phyloP scores from a whole-genome alignment of 2,113 vertebrate species.

The Poeciliopsis prolifica region DNA sequence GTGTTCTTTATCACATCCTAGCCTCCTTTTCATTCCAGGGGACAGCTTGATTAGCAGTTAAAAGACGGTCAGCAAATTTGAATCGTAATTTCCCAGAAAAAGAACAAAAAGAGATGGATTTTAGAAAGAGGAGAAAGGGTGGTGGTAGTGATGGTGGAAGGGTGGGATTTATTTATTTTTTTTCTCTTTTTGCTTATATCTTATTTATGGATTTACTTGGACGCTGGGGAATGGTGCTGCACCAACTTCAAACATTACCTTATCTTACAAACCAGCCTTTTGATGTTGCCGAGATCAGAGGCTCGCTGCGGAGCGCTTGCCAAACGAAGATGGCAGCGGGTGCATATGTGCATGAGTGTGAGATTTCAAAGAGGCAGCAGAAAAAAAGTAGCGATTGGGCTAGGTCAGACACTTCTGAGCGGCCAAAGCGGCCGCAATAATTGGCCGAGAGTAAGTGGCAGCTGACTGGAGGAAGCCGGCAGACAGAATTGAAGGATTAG shows the following conservation, averaged over 20 bases:
- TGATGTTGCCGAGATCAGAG: constrained; percentile 94
- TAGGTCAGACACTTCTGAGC: constrained; percentile 89
- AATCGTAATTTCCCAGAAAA: constrained; percentile 78
- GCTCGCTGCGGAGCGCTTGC: constrained; percentile 86
- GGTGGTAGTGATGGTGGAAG: constrained; percentile 46
- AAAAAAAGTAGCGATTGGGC: constrained; percentile 88
- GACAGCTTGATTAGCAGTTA: constrained; percentile 57
- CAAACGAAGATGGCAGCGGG: constrained; percentile 88
- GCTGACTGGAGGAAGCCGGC: constrained; percentile 83
- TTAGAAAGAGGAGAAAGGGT: constrained; percentile 51
- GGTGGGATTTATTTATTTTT: constrained; percentile 53
- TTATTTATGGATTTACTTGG: constrained; percentile 95
- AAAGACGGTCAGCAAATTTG: constrained; percentile 75
- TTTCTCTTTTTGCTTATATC: constrained; percentile 89
- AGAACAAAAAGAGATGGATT: constrained; percentile 69
- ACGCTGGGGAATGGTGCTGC: constrained; percentile 87
- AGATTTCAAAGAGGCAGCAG: constrained; percentile 89
- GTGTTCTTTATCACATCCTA: constrained; percentile 41
- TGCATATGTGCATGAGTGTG: constrained; percentile 84
- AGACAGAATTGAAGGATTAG: constrained; percentile 56
- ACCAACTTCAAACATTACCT: constrained; percentile 94
- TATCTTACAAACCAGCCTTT: constrained; percentile 94
- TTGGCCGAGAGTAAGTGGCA: constrained; percentile 88
- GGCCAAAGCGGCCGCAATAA: constrained; percentile 87
- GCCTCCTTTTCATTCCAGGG: constrained; percentile 43